These are phyloP conservation scores for Amphimedon queenslandica DNA, from an alignment of 37 sponge, comb jelly and placozoan genomes.

Conservation along the genomic window DNA sequence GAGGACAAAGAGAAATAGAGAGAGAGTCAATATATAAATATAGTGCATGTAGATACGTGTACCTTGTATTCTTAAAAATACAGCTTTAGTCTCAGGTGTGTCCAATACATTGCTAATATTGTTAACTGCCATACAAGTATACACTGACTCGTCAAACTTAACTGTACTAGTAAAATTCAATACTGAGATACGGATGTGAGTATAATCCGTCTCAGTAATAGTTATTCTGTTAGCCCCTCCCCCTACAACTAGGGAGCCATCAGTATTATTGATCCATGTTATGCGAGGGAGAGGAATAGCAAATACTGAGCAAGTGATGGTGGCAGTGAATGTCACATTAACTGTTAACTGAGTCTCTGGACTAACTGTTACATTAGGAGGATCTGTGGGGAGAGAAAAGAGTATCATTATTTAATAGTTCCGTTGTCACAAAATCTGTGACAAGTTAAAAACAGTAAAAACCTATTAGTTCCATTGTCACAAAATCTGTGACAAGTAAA, in stretches of 20 bases:
- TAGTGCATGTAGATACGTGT: too few relatives aligned
- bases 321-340: constrained; percentile 4
- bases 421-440: too few relatives aligned
- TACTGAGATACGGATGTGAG: neutral
- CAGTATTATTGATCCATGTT: neutral
- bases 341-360: neutral
- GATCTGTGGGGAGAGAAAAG: neutral
- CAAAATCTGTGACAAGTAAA: too few relatives aligned
- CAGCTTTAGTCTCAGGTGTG: neutral
- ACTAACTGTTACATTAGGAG: constrained; percentile 9
- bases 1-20: too few relatives aligned
- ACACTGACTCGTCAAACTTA: neutral
- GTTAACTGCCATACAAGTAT: constrained; percentile 8
- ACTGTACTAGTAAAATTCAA: neutral
- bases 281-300: constrained; percentile 1
- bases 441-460: too few relatives aligned
- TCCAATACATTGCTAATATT: neutral
- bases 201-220: neutral
- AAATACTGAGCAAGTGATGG: constrained; percentile 2
- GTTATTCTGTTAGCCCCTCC: neutral
- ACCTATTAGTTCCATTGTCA: too few relatives aligned
- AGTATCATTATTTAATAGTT: too few relatives aligned
- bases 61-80: neutral
- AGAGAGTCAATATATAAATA: neutral
- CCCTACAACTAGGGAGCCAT: neutral